phyloP scores from a whole-genome alignment of 2,888 invertebrate genomes.

The Hipparchia semele region DNA sequence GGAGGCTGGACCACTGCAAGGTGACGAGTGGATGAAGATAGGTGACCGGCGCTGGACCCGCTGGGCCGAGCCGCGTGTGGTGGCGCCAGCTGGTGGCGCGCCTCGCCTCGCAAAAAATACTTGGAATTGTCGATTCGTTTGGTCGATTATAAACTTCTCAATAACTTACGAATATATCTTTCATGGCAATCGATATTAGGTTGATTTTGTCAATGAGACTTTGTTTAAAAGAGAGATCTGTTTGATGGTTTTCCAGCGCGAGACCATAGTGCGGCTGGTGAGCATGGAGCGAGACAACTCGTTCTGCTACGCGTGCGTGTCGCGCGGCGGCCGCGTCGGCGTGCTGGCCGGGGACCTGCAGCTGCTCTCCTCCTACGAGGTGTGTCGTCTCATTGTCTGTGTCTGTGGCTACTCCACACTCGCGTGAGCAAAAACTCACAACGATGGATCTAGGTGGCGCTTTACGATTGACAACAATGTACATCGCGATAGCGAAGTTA shows the following conservation, averaged over 20 bases:
- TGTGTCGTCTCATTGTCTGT: conserved; percentile 33
- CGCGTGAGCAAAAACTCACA: too few relatives aligned
- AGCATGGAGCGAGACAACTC: conserved; percentile 80
- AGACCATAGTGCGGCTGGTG: conserved; percentile 83
- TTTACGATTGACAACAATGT: too few relatives aligned
- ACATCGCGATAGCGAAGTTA: too few relatives aligned
- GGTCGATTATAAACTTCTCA: too few relatives aligned
- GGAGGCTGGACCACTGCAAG: conserved; percentile 64
- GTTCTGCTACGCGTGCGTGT: conserved; percentile 84
- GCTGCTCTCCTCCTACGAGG: conserved; percentile 78
- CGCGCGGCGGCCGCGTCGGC: conserved; percentile 83
- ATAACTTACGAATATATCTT: too few relatives aligned
- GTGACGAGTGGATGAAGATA: conserved; percentile 45
- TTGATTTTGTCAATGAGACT: too few relatives aligned
- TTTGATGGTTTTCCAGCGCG: conserved; percentile 66
- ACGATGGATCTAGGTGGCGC: too few relatives aligned
- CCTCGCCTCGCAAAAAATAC: conserved; percentile 46
- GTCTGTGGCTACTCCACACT: too few relatives aligned
- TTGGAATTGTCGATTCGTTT: too few relatives aligned
- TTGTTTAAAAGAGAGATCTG: too few relatives aligned
- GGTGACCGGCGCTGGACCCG: conserved; percentile 53
- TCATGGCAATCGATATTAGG: too few relatives aligned
- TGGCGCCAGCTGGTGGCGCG: conserved; percentile 68
- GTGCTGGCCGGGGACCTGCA: conserved; percentile 82
- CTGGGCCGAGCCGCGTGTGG: conserved; percentile 66